Evolutionary conservation across 1,140 invertebrate species (phyloP).

Genomic region (Pygmarrhopalites habei): DNA sequence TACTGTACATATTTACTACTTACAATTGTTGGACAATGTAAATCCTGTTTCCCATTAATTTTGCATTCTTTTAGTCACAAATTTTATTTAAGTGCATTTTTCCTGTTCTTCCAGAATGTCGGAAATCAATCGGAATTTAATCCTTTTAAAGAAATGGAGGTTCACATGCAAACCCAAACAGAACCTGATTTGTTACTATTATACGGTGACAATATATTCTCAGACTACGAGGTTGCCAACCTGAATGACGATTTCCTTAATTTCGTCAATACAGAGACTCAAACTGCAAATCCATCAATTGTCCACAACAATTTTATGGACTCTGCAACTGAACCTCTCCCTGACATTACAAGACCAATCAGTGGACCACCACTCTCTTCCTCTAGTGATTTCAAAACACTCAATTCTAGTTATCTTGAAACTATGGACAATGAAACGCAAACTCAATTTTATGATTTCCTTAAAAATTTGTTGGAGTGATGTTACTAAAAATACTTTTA

Average conservation of each 20-base stretch:
- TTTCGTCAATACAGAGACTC: conserved; percentile 28
- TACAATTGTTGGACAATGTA: too few species aligned
- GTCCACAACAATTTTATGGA: not conserved
- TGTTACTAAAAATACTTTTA: too few species aligned
- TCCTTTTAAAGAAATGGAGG: conserved; percentile 10
- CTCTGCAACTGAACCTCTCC: not conserved
- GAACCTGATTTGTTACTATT: conserved; percentile 17
- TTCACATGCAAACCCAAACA: conserved; percentile 23
- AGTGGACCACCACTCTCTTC: too few species aligned
- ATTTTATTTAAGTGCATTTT: too few species aligned
- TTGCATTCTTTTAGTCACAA: too few species aligned
- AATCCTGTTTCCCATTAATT: too few species aligned
- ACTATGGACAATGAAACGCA: conserved; percentile 32
- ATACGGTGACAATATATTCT: conserved; percentile 4
- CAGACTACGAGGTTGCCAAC: conserved; percentile 17
- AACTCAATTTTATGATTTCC: conserved; percentile 18
- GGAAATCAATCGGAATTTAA: too few species aligned
- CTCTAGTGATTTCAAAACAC: not conserved
- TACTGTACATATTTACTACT: too few species aligned
- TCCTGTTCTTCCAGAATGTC: too few species aligned
- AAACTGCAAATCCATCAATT: conserved; percentile 5
- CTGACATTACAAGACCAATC: too few species aligned
- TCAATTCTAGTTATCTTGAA: conserved; percentile 15
- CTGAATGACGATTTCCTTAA: conserved; percentile 11
- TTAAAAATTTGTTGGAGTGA: not conserved